These are phyloP conservation scores for Rallus limicola DNA, from an alignment of 2,113 vertebrate species.

Conservation along the genomic window DNA sequence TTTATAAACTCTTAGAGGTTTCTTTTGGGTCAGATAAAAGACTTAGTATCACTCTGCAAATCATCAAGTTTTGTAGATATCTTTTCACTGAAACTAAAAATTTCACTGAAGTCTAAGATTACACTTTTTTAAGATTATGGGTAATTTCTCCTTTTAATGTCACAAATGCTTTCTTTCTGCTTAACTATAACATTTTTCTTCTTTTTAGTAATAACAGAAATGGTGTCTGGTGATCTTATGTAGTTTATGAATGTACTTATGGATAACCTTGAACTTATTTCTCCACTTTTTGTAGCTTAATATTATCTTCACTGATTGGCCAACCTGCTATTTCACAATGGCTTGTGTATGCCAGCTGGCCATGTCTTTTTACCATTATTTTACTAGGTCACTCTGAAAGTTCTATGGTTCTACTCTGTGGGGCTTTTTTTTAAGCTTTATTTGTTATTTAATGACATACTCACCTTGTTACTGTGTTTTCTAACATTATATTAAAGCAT, in stretches of 20 bases:
- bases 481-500: neutral
- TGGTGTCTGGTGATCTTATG: neutral
- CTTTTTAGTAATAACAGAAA: neutral
- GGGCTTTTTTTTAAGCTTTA: neutral
- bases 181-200: neutral
- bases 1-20: constrained; percentile 21
- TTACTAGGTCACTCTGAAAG: neutral
- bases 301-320: neutral
- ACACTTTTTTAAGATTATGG: neutral
- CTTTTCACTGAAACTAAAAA: neutral
- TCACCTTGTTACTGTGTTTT: neutral
- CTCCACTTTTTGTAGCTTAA: neutral
- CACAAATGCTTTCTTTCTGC: neutral
- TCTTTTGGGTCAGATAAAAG: constrained; percentile 26
- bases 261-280: neutral
- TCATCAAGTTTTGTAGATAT: constrained; percentile 10
- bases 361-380: neutral
- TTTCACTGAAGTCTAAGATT: neutral
- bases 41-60: neutral
- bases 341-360: neutral
- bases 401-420: neutral
- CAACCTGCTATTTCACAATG: neutral
- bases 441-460: neutral
- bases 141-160: neutral
- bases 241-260: neutral